Evolutionary conservation across 1,140 invertebrate species (phyloP).

Genomic region (Reticulitermes speratus): DNA sequence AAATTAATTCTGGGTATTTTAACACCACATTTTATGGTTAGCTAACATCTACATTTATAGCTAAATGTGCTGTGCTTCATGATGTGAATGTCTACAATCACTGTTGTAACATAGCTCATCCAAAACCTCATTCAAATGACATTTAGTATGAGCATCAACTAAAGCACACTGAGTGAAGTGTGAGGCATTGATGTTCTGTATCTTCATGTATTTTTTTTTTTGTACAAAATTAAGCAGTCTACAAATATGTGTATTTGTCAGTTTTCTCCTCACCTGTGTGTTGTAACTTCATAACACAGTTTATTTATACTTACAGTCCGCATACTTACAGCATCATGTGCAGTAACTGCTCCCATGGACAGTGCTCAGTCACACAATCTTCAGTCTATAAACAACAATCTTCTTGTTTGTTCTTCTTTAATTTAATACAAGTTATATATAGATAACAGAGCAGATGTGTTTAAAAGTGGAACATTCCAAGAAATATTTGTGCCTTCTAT

Average conservation of each 20-base stretch:
- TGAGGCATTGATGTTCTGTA: neutral
- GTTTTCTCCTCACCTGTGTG: neutral
- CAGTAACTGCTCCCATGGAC: neutral
- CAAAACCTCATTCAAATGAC: neutral
- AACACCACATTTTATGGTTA: neutral
- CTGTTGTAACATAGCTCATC: neutral
- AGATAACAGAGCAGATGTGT: neutral
- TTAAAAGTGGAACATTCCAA: neutral
- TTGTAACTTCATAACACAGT: neutral
- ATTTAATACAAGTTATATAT: neutral
- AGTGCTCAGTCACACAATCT: neutral
- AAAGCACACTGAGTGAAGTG: neutral
- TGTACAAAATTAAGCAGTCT: conserved; percentile 1
- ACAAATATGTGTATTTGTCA: conserved; percentile 1
- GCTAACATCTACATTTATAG: neutral
- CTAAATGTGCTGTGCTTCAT: neutral
- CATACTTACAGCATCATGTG: neutral
- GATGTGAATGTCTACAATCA: neutral
- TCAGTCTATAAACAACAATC: neutral
- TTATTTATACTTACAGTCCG: neutral
- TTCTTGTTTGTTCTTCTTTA: neutral
- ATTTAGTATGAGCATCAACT: neutral
- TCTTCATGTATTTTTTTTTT: neutral
- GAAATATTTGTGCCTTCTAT: neutral
- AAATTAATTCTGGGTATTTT: conserved; percentile 2